Evolutionary conservation across 2,797 vertebrate species (phyloP).

Genomic region (Botia kubotai): DNA sequence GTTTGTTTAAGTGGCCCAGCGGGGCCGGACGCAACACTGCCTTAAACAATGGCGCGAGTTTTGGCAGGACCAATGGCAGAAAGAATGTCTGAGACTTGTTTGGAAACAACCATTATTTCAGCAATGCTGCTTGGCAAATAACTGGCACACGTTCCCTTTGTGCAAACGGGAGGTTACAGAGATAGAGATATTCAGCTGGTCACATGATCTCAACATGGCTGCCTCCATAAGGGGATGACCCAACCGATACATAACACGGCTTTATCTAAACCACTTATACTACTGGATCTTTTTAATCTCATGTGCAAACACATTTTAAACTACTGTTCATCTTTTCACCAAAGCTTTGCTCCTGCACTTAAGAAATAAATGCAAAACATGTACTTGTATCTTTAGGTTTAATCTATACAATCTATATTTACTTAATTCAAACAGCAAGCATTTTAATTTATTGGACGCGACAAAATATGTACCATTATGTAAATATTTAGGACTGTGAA

Average conservation of each 20-base stretch:
- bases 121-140: not conserved
- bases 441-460: not conserved
- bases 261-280: too few species aligned
- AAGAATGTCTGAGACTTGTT: not conserved
- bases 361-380: not conserved
- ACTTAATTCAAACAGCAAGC: not conserved
- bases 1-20: not conserved
- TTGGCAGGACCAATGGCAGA: not conserved
- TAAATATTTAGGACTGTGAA: constrained; percentile 1
- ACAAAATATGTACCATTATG: not conserved
- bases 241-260: too few species aligned
- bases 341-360: not conserved
- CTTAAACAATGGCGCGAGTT: not conserved
- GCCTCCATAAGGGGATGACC: too few species aligned
- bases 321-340: not conserved
- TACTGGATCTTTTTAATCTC: too few species aligned
- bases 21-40: not conserved
- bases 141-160: not conserved
- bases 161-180: not conserved
- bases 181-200: too few species aligned
- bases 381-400: not conserved
- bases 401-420: not conserved
- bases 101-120: not conserved
- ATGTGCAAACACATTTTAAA: not conserved
- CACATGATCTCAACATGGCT: too few species aligned